Base-by-base conservation (phyloP, 2,113 vertebrate genomes). In the Hippocampus comes region DNA sequence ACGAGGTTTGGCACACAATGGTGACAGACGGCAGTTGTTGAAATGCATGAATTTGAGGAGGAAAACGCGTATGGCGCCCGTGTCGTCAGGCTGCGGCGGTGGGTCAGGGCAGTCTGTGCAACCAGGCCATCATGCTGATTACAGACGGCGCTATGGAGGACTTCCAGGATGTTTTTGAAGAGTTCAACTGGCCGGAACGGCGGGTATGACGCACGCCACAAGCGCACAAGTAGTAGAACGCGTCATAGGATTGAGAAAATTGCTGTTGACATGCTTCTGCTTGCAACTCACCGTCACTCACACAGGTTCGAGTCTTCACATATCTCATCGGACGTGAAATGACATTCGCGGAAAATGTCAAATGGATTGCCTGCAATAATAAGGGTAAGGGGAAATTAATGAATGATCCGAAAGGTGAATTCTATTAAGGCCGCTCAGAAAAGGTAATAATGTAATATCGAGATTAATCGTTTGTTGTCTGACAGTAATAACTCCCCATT, bases 51-150 rank as follows among this genome's bases (percentile, higher is more conserved):
- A 38, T 10, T 48, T 27, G 7, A n/a, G 20, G 30, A 41, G 38
- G 30, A 43, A 25, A 57, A 20, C 5, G 34, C 63, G 41, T 69
- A 55, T 86, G 56, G 9, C 78, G 14, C 79, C 46, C 75, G 43
- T 76, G 60, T 72, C 14, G 60, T 61, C 53, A 93, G 92, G 90
- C 90, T 72, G 78, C 85, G 53, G 81, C 87, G 0, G 87, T 90
- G 17, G 91, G 93, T 48, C 94, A 93, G 85, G 97, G 97, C 67
- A 96, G 96, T 67, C 86, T 97, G 81, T 99, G 97, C 86, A 99
- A 96, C 88, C 97, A 98, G 83, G 96, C 95, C 57, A 95, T 99
- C 91, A 99, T 99, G 97, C 90, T 99, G 85, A 95, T 99, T 87
- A 96, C 95, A 0, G 97, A 98, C 0, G 96, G 97, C 18, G 97